Conservation (phyloP, 1,140 invertebrate species). For the Atta texana region DNA sequence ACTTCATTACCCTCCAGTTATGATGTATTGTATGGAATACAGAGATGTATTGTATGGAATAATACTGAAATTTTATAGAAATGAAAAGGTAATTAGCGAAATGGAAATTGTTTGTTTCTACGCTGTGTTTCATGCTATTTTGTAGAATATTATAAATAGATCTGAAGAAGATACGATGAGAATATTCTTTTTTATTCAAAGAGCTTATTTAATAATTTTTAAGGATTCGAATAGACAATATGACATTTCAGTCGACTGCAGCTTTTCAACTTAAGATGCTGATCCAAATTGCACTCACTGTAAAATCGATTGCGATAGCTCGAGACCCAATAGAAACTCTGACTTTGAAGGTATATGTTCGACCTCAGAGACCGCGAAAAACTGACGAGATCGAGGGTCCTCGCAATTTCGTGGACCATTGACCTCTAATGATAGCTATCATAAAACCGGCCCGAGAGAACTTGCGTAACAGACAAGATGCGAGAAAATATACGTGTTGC, state of each 20-base stretch:
- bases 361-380: conserved; percentile 56
- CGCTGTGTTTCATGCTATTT: neutral
- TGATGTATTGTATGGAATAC: conserved; percentile 11
- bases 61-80: conserved; percentile 24
- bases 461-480: conserved; percentile 71
- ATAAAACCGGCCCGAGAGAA: conserved; percentile 72
- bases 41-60: conserved; percentile 4
- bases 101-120: conserved; percentile 12
- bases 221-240: neutral
- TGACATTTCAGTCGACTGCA: neutral
- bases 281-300: conserved; percentile 28
- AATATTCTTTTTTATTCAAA: neutral
- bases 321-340: conserved; percentile 23
- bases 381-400: conserved; percentile 66
- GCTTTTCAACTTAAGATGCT: neutral
- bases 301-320: conserved; percentile 8
- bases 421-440: conserved; percentile 80
- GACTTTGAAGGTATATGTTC: conserved; percentile 10
- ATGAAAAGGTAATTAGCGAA: conserved; percentile 12
- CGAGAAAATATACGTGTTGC: conserved; percentile 29
- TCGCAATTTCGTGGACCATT: conserved; percentile 83
- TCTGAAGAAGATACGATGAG: too few relatives aligned
- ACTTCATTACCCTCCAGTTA: conserved; percentile 40
- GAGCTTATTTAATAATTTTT: neutral
- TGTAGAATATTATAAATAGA: neutral